Conservation (phyloP, 2,797 vertebrate species). For the Crax fasciolata region DNA sequence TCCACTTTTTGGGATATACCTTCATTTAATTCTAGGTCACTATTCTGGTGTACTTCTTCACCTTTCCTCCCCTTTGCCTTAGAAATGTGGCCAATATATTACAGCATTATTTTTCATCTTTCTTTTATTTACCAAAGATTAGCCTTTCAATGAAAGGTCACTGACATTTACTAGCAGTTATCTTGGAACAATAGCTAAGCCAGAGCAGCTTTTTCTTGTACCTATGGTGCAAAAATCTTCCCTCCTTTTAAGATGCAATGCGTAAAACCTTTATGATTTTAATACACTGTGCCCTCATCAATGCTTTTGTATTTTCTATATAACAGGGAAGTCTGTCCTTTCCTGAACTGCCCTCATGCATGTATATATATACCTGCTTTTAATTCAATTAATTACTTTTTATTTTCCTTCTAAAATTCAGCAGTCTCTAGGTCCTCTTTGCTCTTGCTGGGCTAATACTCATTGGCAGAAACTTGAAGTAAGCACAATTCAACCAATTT, state of each 20-base stretch:
- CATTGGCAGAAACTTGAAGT: background rate
- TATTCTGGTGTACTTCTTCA: background rate
- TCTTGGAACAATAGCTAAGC: background rate
- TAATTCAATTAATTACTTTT: background rate
- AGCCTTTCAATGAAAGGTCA: slow-evolving; percentile 1
- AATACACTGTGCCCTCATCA: background rate
- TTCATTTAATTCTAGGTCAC: background rate
- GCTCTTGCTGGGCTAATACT: background rate
- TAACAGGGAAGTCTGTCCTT: background rate
- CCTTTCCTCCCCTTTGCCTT: slow-evolving; percentile 6
- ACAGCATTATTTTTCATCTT: background rate
- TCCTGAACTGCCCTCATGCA: fast-evolving
- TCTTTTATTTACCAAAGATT: background rate
- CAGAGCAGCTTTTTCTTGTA: background rate
- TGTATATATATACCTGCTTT: background rate
- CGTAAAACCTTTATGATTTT: background rate
- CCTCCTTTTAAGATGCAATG: background rate
- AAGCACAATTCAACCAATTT: background rate
- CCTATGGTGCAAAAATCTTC: background rate
- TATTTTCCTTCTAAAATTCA: background rate
- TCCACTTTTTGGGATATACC: background rate
- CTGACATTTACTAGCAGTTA: background rate
- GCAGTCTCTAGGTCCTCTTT: background rate
- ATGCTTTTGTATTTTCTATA: background rate
- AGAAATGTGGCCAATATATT: background rate